Conservation (phyloP, 2,113 vertebrate genomes). For the Condylura cristata region DNA sequence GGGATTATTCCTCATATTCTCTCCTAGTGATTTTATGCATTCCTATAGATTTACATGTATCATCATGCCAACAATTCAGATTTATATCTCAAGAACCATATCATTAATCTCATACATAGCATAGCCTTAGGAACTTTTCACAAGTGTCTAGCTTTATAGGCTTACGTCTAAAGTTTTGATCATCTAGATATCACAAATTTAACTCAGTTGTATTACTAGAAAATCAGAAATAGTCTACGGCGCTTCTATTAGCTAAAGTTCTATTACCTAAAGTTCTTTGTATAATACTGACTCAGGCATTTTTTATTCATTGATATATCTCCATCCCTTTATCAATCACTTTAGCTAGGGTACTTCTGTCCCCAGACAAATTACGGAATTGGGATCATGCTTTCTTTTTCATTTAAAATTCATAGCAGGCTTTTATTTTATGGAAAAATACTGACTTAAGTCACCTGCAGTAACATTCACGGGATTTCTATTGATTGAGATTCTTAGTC, state of each 20-base stretch:
- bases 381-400: no score
- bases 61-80: not conserved
- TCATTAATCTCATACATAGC: not conserved
- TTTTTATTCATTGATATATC: not conserved
- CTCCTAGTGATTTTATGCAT: not conserved
- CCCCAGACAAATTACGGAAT: no score
- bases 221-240: not conserved
- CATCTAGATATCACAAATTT: not conserved
- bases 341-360: not conserved
- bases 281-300: not conserved
- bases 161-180: not conserved
- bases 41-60: not conserved
- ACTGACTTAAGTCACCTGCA: not conserved
- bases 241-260: not conserved
- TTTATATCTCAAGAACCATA: not conserved
- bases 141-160: not conserved
- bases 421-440: not conserved
- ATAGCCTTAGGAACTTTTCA: not conserved
- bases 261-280: not conserved
- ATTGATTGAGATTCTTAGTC: not conserved
- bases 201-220: not conserved
- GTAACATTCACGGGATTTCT: not conserved
- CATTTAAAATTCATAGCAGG: not conserved
- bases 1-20: not conserved
- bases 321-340: fast-evolving